A percentile compares a stretch with the other conserved stretches of the same genome.
These are phyloP conservation scores for Dendrocopos noguchii DNA, from an alignment of 2,113 vertebrate genomes.

Conservation along the genomic window DNA sequence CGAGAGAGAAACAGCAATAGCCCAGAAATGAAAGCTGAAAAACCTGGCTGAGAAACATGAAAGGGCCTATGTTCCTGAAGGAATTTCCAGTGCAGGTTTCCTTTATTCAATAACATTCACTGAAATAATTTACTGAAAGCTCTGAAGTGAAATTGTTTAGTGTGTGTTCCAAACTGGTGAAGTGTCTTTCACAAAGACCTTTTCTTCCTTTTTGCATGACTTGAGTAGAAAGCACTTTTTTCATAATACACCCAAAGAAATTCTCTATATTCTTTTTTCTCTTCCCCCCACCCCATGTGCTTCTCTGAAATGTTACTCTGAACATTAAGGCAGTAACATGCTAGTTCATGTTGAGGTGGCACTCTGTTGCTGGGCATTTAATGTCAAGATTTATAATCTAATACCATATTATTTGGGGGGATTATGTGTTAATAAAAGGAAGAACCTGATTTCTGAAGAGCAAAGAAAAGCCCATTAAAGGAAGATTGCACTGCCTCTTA, in stretches of 20 bases:
- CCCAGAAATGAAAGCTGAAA: constrained; percentile 34
- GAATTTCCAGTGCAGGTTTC: constrained; percentile 62
- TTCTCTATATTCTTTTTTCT: neutral
- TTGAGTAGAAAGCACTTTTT: constrained; percentile 59
- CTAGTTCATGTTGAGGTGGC: neutral
- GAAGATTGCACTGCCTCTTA: neutral
- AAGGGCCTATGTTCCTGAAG: constrained; percentile 62
- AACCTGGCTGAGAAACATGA: constrained; percentile 44
- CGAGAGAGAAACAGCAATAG: constrained; percentile 32
- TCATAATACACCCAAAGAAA: neutral
- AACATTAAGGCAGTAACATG: neutral
- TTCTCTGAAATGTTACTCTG: neutral
- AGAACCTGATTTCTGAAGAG: neutral
- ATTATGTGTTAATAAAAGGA: neutral
- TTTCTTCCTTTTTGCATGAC: constrained; percentile 54
- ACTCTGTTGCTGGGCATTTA: neutral
- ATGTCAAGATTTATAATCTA: neutral
- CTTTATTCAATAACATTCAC: constrained; percentile 43
- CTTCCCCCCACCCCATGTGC: fast-evolving
- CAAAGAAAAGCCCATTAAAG: neutral
- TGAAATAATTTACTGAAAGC: constrained; percentile 54
- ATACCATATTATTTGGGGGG: neutral
- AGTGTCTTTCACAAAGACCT: constrained; percentile 51
- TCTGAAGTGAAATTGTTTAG: constrained; percentile 58
- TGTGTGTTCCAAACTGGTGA: constrained; percentile 51